A percentile compares a stretch with the other conserved stretches of the same genome.
phyloP scores from a whole-genome alignment of 2,113 vertebrate species.

The Strix aluco region DNA sequence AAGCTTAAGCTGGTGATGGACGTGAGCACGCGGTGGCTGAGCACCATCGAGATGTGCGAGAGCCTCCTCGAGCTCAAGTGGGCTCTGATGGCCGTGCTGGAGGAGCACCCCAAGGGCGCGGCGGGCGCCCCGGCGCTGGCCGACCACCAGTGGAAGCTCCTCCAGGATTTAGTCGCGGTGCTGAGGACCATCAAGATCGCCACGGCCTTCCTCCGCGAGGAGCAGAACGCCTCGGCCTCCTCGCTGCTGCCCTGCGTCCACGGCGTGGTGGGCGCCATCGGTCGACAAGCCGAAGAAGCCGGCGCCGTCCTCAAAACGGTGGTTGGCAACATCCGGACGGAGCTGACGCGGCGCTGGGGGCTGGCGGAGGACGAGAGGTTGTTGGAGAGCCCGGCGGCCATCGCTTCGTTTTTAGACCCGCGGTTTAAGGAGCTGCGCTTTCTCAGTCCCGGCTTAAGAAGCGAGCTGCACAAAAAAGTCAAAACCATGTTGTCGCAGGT shows the following conservation, averaged over 20 bases:
- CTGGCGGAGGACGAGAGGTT: background rate
- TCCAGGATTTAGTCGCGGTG: background rate
- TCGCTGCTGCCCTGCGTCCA: background rate
- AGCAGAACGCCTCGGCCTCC: background rate
- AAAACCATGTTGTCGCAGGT: no score
- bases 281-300: background rate
- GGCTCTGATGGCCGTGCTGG: background rate
- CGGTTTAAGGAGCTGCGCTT: background rate
- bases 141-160: background rate
- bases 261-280: background rate
- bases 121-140: background rate
- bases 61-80: background rate
- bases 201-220: background rate
- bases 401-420: background rate
- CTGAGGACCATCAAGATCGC: background rate
- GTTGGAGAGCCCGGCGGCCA: background rate
- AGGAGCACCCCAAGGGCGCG: background rate
- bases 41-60: background rate
- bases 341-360: background rate
- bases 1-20: background rate
- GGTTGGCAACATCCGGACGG: background rate
- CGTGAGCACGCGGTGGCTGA: background rate
- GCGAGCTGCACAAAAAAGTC: no score
- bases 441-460: background rate
- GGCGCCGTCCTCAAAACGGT: background rate